Evolutionary conservation across 2,113 vertebrate genomes (phyloP), one percentile per base, ranked within the genome.

Genomic region (Redunca redunca): DNA sequence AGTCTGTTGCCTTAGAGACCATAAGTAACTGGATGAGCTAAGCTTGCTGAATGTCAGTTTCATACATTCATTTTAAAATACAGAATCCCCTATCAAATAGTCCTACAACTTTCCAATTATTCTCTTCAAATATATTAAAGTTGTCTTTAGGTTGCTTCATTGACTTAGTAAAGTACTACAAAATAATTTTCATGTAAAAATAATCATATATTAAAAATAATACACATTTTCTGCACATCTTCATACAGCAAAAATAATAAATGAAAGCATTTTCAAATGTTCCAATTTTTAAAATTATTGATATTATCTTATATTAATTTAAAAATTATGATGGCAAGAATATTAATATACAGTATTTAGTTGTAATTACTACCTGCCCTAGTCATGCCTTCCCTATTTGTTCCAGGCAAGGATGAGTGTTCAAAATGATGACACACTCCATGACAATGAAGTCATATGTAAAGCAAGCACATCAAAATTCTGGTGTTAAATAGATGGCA

Each of bases 11-110:
- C 64, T 95, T 96, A 97, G n/a, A 96, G 19, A 97, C 71, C n/a
- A 85, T 60, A 98, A 98, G 83, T 90, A 97, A 98, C 53, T 95
- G 85, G 97, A 95, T 74, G 33, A 92, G 50, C 46, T 92, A n/a
- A 81, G 48, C 9, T 78, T 95, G 28, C 1, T 85, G 80, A 97
- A 86, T 91, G 33, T 7, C 80, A 97, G 86, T 94, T 98, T 83
- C 60, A 95, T 91, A 96, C 90, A 94, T 98, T 83, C 78, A 95
- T 90, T 97, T 96, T 91, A 80, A 26, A 50, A 92, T 85, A 78
- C 12, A 80, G n/a, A 95, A 74, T 95, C 81, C 94, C 92, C 88
- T 89, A 86, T 78, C 97, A 97, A 98, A 98, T 85, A 96, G 57
- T 3, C 16, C n/a, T 83, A 43, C 5, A 33, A 28, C 11, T 50